Conservation (phyloP, 2,113 vertebrate genomes). For the Phoxinus phoxinus region DNA sequence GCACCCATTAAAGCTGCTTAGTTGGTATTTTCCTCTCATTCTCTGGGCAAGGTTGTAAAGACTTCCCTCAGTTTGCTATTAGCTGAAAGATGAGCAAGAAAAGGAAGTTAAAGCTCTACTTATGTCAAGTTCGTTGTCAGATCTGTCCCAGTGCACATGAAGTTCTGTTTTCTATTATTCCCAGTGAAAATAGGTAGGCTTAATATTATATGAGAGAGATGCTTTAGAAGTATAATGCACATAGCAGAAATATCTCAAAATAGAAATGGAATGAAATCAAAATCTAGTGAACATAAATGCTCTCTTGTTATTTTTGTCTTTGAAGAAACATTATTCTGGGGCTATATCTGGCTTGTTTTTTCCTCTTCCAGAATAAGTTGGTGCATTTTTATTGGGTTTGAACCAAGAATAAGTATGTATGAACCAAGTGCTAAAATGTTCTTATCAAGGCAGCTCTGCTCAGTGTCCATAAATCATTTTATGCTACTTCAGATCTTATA, state of each 20-base stretch:
- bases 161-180: conserved; percentile 23
- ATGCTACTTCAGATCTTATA: not conserved
- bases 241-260: not conserved
- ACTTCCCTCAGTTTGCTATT: not conserved
- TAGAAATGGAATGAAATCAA: not conserved
- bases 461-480: conserved; percentile 12
- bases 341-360: conserved; percentile 42
- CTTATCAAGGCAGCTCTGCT: conserved; percentile 20
- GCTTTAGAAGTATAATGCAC: not conserved
- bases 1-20: conserved; percentile 6
- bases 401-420: conserved; percentile 44
- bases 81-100: not conserved
- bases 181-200: not conserved
- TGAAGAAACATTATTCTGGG: conserved; percentile 8
- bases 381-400: conserved; percentile 33
- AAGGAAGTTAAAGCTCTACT: not conserved
- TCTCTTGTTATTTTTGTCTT: not conserved
- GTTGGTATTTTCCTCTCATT: conserved; percentile 18
- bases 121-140: conserved; percentile 8
- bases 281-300: not conserved
- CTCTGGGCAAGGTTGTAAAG: not conserved
- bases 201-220: not conserved
- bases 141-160: not conserved
- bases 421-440: conserved; percentile 28
- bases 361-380: conserved; percentile 1